Base-by-base conservation (phyloP, 2,113 vertebrate species). In the Nycticebus coucang region DNA sequence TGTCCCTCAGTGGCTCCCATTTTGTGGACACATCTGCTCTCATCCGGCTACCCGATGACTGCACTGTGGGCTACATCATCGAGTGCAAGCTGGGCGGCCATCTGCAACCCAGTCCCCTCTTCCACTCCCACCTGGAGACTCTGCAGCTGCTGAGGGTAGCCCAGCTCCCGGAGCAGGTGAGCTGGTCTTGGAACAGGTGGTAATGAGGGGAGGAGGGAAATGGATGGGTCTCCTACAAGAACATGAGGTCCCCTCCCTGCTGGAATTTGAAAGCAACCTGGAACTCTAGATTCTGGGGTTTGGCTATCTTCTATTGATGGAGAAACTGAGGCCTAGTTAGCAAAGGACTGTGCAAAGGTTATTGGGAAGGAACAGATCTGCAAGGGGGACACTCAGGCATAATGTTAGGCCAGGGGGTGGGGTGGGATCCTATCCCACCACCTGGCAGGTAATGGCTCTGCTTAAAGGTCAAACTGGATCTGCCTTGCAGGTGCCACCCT, bases 91-190 rank as follows among this genome's bases (percentile, higher is more conserved):
- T 99, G 0, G 99, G 99, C 0, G 95, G 98, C 81, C 98, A 90
- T 50, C 98, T 99, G 98, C 98, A 99, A 82, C 98, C 99, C 97
- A 99, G 98, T 13, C 64, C 96, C 0, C 98, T 99, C 50, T 99
- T 99, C 98, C 99, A 99, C 96, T 99, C 99, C 0, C 99, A 99
- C 97, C 98, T 99, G 98, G 99, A 99, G 97, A 99, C 99, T 97
- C 97, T 99, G 90, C 99, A 99, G 95, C 98, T 99, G 79, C 97
- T 99, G 59, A 95, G 98, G 11, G 91, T 97, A 0, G 96, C 98
- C 35, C 98, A 97, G 94, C 98, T 99, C 37, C 97, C 35, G 0
- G 95, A 97, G 72, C 99, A 99, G 98, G 99, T 99, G 75, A 98
- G 97, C 74, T 12, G 18, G 35, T 26, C 41, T 2, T 0, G 0